Conservation (phyloP, 2,888 invertebrate genomes). For the Acleris laterana region DNA sequence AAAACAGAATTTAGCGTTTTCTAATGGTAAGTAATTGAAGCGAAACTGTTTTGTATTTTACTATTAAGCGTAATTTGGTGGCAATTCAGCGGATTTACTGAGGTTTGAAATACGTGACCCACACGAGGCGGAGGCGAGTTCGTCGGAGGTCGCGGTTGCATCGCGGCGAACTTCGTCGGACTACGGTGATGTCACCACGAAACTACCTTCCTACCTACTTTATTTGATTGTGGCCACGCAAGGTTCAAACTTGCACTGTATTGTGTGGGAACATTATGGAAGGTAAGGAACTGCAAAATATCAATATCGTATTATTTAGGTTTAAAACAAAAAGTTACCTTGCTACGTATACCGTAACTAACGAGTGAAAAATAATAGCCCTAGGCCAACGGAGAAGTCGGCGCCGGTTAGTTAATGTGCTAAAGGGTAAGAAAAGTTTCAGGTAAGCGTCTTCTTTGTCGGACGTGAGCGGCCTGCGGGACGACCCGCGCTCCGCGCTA, state of each 20-base stretch:
- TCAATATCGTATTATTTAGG: slow-evolving; percentile 21
- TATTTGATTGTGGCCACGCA: too few species aligned
- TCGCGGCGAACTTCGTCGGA: not conserved
- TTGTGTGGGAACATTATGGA: too few species aligned
- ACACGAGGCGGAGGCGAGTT: too few species aligned
- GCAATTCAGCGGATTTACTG: too few species aligned
- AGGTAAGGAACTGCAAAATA: too few species aligned
- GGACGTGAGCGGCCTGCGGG: slow-evolving; percentile 74
- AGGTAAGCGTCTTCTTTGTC: slow-evolving; percentile 80
- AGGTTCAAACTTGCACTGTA: too few species aligned
- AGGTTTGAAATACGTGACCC: too few species aligned
- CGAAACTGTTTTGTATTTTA: too few species aligned
- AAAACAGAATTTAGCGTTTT: not conserved
- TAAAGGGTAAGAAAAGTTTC: slow-evolving; percentile 81
- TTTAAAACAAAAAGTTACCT: slow-evolving; percentile 33
- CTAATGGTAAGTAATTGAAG: not conserved
- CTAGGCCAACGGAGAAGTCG: slow-evolving; percentile 52
- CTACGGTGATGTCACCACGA: too few species aligned
- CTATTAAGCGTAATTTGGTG: too few species aligned
- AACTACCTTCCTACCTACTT: too few species aligned
- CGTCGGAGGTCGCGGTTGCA: not conserved
- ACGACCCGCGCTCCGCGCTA: slow-evolving; percentile 43
- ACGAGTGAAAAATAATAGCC: slow-evolving; percentile 37
- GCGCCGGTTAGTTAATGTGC: slow-evolving; percentile 76
- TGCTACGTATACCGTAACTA: slow-evolving; percentile 35